phyloP scores from a whole-genome alignment of 2,797 vertebrate species.

The Thamnophis elegans region DNA sequence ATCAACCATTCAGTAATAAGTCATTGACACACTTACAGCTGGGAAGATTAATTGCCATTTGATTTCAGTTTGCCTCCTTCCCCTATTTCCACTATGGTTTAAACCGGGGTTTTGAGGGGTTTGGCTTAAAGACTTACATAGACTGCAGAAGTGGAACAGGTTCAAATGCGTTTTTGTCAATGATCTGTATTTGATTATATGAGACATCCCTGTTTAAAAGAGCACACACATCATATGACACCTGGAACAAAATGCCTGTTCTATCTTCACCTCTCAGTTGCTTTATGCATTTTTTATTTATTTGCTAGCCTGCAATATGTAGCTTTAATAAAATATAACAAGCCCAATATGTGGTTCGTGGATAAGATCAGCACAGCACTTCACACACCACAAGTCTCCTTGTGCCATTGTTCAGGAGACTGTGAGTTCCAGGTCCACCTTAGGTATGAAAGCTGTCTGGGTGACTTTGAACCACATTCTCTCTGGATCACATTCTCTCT shows the following conservation, averaged over 20 bases:
- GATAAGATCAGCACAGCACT: background rate
- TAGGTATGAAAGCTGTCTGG: background rate
- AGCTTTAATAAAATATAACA: background rate
- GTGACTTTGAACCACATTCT: background rate
- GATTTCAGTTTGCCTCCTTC: background rate
- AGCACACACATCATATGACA: background rate
- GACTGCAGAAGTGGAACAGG: slow-evolving; percentile 60
- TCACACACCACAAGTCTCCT: background rate
- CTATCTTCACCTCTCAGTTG: background rate
- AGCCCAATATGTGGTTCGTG: background rate
- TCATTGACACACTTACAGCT: background rate
- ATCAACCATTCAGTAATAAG: background rate
- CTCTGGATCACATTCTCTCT: background rate
- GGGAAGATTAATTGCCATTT: background rate
- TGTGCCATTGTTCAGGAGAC: background rate
- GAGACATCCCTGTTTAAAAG: slow-evolving; percentile 67
- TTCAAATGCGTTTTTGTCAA: slow-evolving; percentile 65
- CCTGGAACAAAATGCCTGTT: background rate
- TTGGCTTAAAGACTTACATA: slow-evolving; percentile 58
- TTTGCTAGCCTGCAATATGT: background rate
- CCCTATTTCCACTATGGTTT: background rate
- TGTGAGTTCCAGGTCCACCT: background rate
- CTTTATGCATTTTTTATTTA: background rate
- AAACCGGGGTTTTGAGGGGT: background rate
- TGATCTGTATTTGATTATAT: slow-evolving; percentile 58